Evolutionary conservation across 2,797 vertebrate species (phyloP).

Genomic region (Acipenser oxyrinchus): DNA sequence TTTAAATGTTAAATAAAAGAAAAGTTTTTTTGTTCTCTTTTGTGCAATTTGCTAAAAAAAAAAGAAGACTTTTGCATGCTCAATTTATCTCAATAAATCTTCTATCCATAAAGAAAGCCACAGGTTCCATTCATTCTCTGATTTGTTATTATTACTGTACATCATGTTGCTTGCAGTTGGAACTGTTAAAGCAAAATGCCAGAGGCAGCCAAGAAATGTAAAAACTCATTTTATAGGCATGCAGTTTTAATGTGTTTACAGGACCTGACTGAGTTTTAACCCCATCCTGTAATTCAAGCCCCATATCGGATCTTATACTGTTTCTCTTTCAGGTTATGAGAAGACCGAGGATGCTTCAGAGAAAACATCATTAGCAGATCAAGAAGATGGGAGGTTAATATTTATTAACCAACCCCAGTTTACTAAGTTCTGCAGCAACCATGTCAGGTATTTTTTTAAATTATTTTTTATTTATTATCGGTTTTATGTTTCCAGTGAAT

Average conservation of each 20-base stretch:
- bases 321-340: constrained; percentile 76
- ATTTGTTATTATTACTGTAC: neutral
- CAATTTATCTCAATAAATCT: too few relatives aligned
- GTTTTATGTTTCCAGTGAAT: too few relatives aligned
- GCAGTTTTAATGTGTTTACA: neutral
- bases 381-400: constrained; percentile 85
- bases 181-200: neutral
- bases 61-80: too few relatives aligned
- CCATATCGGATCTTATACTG: constrained; percentile 3
- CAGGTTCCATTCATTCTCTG: neutral
- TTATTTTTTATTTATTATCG: too few relatives aligned
- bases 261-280: too few relatives aligned
- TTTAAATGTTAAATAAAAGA: too few relatives aligned
- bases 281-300: neutral
- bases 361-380: constrained; percentile 89
- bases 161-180: neutral
- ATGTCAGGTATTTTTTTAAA: constrained; percentile 69
- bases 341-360: constrained; percentile 89
- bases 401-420: constrained; percentile 91
- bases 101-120: too few relatives aligned
- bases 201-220: neutral
- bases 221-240: neutral
- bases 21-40: too few relatives aligned
- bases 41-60: too few relatives aligned
- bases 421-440: constrained; percentile 92